Percentiles rank a stretch among this genome's conserved stretches.
Evolutionary conservation across 30 jellyfish, hydroid and myxozoan species (phyloP).

Genomic region (Catostylus mosaicus): DNA sequence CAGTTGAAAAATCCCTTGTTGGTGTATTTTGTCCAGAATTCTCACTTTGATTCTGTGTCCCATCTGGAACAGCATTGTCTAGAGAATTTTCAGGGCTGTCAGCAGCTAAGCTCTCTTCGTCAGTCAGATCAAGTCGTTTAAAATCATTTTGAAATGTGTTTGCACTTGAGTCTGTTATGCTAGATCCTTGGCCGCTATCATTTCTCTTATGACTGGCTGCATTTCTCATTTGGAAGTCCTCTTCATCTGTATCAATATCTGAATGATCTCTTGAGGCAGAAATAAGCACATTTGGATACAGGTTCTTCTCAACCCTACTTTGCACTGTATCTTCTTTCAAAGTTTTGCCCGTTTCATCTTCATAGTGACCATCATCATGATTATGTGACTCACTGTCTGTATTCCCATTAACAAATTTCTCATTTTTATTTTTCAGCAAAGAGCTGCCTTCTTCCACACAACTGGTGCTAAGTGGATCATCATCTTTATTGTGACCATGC

Average conservation of each 20-base stretch:
- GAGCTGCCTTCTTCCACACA: slow-evolving; percentile 17
- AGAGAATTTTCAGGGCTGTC: not conserved
- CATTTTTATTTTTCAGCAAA: not conserved
- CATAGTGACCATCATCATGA: slow-evolving; percentile 6
- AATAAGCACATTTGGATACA: slow-evolving; percentile 87
- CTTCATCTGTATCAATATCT: slow-evolving; percentile 92
- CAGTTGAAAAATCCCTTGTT: not conserved
- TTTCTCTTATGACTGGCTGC: slow-evolving; percentile 56
- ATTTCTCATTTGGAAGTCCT: slow-evolving; percentile 79
- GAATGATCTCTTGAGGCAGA: slow-evolving; percentile 71
- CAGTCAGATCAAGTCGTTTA: slow-evolving; percentile 45
- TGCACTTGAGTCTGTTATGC: slow-evolving; percentile 69
- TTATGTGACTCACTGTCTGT: not conserved
- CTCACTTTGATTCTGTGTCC: not conserved
- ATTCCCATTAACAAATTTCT: not conserved
- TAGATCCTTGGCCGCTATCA: slow-evolving; percentile 98
- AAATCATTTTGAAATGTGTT: slow-evolving; percentile 36
- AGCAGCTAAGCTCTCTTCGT: slow-evolving; percentile 24
- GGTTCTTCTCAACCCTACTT: slow-evolving; percentile 30
- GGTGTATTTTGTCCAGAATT: not conserved
- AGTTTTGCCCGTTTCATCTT: not conserved
- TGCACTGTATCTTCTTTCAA: not conserved
- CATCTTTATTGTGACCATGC: not conserved
- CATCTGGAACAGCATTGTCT: not conserved
- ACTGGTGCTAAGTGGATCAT: slow-evolving; percentile 10